Conservation (phyloP, 2,888 invertebrate species). For the Limulus polyphemus region DNA sequence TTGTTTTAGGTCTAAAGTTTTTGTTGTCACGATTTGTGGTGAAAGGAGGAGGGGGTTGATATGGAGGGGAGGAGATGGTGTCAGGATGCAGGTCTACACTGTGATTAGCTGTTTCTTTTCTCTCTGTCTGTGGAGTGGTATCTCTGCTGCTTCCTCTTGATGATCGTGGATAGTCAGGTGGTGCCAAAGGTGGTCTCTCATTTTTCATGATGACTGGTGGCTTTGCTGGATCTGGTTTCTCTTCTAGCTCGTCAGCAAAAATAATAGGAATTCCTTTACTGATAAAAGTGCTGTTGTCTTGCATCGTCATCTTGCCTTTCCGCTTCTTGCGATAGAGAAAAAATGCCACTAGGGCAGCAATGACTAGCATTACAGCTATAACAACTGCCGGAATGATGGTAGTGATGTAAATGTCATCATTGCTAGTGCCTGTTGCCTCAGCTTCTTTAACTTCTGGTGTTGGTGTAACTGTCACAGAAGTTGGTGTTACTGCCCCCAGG, state of each 20-base stretch:
- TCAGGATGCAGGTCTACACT: constrained; percentile 2
- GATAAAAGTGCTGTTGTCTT: constrained; percentile 48
- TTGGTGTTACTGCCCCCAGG: constrained; percentile 34
- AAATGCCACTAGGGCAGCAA: constrained; percentile 77
- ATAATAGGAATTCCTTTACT: constrained; percentile 73
- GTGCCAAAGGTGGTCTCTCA: constrained; percentile 82
- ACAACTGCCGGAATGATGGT: constrained; percentile 73
- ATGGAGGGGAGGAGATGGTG: constrained; percentile 44
- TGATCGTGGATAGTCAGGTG: constrained; percentile 56
- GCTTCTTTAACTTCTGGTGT: constrained; percentile 4
- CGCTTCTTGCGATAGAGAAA: constrained; percentile 64
- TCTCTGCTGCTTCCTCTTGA: constrained; percentile 41
- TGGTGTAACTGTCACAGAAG: constrained; percentile 46
- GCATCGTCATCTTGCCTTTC: constrained; percentile 68
- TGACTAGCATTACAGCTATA: constrained; percentile 69
- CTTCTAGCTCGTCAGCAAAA: constrained; percentile 84
- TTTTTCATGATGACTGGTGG: constrained; percentile 87
- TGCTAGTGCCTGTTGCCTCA: constrained; percentile 6
- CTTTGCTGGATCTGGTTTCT: constrained; percentile 67
- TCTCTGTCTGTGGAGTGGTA: constrained; percentile 24
- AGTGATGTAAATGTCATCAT: constrained; percentile 47
- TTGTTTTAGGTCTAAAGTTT: constrained; percentile 59
- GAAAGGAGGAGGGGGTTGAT: constrained; percentile 81
- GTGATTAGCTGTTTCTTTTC: constrained; percentile 16
- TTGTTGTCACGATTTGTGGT: constrained; percentile 56